Conservation (phyloP, 2,797 vertebrate genomes). For the Pantherophis alleghaniensis region DNA sequence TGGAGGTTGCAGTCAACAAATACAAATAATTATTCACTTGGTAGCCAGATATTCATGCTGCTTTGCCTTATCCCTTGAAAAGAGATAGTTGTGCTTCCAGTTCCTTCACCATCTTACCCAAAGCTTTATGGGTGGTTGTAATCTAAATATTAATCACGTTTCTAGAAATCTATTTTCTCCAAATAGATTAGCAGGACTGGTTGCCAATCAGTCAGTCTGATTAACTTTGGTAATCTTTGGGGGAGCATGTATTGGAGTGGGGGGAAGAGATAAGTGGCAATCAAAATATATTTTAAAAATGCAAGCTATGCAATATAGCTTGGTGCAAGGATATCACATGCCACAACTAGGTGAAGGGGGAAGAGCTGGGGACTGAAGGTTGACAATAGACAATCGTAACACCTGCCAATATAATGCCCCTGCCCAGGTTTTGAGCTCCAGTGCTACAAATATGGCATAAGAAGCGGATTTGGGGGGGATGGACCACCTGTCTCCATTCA, state of each 20-base stretch:
- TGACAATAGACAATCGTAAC: neutral
- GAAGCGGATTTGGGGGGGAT: too few relatives aligned
- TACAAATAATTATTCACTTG: neutral
- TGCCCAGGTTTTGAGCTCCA: neutral
- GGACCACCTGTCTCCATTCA: neutral
- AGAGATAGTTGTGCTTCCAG: neutral
- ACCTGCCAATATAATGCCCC: neutral
- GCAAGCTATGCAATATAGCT: neutral
- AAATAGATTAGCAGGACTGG: neutral
- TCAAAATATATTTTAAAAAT: neutral
- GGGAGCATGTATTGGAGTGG: neutral
- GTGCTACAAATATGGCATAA: neutral
- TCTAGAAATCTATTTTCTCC: neutral
- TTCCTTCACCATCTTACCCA: neutral
- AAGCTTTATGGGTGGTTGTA: neutral
- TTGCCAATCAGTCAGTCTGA: neutral
- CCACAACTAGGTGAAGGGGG: neutral
- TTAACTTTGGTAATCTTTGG: neutral
- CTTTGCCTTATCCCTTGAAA: neutral
- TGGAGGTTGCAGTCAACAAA: neutral
- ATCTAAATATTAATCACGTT: neutral
- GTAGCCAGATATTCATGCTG: neutral
- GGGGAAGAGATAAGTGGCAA: neutral
- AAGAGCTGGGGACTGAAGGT: neutral
- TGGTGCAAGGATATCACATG: neutral